phyloP scores from a whole-genome alignment of 1,140 invertebrate species.

The Trachelipus rathkii region DNA sequence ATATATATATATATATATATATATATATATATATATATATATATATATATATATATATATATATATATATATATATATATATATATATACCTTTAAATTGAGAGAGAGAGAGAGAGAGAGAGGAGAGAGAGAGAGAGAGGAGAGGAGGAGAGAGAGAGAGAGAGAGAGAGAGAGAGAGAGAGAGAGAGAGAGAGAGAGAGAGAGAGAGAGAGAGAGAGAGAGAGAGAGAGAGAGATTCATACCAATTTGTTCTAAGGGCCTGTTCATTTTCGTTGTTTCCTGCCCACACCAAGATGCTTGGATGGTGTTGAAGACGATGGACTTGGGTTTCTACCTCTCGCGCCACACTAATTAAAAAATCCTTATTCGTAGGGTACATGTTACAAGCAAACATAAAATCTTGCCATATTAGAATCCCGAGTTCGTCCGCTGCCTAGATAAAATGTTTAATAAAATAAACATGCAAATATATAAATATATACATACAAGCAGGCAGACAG shows the following conservation, averaged over 20 bases:
- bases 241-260: conserved; percentile 77
- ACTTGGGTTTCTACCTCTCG: conserved; percentile 80
- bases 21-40: no score
- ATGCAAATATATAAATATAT: not conserved
- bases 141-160: no score
- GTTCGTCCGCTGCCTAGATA: conserved; percentile 61
- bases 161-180: no score
- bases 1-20: no score
- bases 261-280: conserved; percentile 98
- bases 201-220: no score
- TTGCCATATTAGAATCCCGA: conserved; percentile 82
- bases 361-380: conserved; percentile 76
- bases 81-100: no score
- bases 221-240: no score
- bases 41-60: no score
- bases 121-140: no score
- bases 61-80: no score
- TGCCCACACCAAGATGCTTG: conserved; percentile 82
- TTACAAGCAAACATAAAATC: conserved; percentile 85
- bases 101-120: no score
- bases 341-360: conserved; percentile 69
- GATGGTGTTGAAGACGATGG: conserved; percentile 75
- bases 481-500: not conserved
- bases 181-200: no score
- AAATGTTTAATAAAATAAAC: not conserved